Conservation (phyloP, 1,140 invertebrate genomes). For the Cyclina sinensis region DNA sequence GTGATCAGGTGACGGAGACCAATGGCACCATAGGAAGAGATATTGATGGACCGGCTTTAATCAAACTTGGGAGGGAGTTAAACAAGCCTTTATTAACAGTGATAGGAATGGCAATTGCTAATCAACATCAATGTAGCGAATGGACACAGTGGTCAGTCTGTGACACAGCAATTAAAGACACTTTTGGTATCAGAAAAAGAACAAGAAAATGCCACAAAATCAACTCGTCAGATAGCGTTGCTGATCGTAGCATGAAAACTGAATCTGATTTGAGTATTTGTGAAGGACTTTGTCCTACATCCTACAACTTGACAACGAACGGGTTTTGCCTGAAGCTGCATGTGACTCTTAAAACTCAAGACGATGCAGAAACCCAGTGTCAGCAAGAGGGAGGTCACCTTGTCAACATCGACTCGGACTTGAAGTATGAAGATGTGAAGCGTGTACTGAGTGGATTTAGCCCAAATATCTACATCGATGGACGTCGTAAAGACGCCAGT, state of each 20-base stretch:
- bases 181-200: not conserved
- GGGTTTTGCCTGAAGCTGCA: constrained; percentile 1
- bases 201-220: not conserved
- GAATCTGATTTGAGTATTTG: not conserved
- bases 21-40: not conserved
- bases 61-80: not conserved
- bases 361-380: not conserved
- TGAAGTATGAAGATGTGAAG: not conserved
- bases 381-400: not conserved
- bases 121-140: not conserved
- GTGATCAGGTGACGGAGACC: not conserved
- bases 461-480: not conserved
- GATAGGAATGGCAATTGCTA: not conserved
- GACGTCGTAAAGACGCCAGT: not conserved
- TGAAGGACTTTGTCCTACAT: not conserved
- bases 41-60: not conserved
- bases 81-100: not conserved
- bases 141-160: not conserved
- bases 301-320: not conserved
- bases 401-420: not conserved
- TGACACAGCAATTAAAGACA: not conserved
- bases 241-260: too few relatives aligned
- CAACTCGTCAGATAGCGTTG: too few relatives aligned
- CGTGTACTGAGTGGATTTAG: not conserved
- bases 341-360: not conserved